Percentiles rank a stretch among this genome's conserved stretches.
These are phyloP conservation scores for Papilio gigon DNA, from an alignment of 2,888 invertebrate genomes.

Conservation along the genomic window DNA sequence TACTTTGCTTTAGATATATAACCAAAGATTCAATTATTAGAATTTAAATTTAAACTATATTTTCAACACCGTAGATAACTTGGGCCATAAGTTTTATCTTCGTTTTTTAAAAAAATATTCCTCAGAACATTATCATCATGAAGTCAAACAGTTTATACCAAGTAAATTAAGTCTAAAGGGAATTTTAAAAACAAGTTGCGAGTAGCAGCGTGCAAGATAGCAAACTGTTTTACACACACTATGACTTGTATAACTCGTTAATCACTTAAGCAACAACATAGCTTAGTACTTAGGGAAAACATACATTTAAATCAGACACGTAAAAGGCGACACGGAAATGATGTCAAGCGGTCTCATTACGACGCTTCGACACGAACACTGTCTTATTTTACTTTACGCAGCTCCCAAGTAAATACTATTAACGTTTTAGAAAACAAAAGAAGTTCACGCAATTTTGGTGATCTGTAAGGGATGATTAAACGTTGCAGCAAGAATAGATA, in stretches of 20 bases:
- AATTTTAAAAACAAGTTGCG: no score
- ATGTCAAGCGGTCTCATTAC: constrained; percentile 29
- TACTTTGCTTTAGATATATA: no score
- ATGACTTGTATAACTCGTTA: background rate
- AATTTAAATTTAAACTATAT: no score
- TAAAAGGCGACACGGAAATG: constrained; percentile 19
- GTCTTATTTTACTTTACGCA: constrained; percentile 14
- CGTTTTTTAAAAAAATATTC: no score
- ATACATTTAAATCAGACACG: constrained; percentile 15
- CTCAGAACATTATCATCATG: no score
- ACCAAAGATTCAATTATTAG: no score
- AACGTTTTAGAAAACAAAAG: background rate
- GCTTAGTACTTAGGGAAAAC: constrained; percentile 5
- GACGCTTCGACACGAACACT: constrained; percentile 13
- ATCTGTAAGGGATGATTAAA: background rate
- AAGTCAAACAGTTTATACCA: no score
- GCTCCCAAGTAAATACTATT: background rate
- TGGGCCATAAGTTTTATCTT: no score
- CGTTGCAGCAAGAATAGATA: background rate
- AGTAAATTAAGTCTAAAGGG: no score
- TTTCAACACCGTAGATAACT: no score
- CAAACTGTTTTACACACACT: background rate
- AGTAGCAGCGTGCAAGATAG: background rate
- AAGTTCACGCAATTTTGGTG: background rate
- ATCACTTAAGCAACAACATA: background rate